Evolutionary conservation across 2,888 invertebrate species (phyloP), one percentile per base, ranked within the genome.

Genomic region (Diaprepes abbreviatus): DNA sequence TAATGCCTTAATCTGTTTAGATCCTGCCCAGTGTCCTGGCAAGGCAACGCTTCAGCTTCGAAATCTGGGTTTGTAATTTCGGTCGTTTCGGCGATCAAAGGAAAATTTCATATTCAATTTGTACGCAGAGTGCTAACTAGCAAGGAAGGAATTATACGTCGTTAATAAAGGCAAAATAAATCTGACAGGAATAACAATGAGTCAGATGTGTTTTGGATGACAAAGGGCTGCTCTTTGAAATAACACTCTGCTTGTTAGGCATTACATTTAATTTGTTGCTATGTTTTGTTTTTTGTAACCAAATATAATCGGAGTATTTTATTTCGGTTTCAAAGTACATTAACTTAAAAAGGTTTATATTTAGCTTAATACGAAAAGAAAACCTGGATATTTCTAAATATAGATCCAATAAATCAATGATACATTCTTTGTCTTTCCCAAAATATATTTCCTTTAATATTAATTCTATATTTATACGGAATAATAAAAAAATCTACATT

Each of bases 151-250:
- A 59, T 71, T 71, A 66, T 71, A 71, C 71, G 45, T 71, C 66
- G 71, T 71, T 64, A 67, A 63, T 67, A 67, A 57, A 71, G 71
- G 66, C 59, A 66, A 67, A 66, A 66, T 66, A 66, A 66, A 71
- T 71, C 58, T 57, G 71, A 50, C 28, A 14, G 14, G 48, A 71
- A 71, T 71, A 71, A 63, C 66, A 71, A 71, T 59, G 63, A 71
- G 71, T n/a, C 24, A 43, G 43, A 58, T 58, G 38, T 66, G 59
- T 58, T 66, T 59, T 38, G 12, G 48, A 50, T 50, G 59, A 66
- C 38, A 59, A 66, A 52, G 52, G 66, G 38, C 4, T 55, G 33
- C 31, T 35, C 66, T 66, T 64, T 65, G 28, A 58, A 66, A 58
- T 21, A 14, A 14, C 48, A 50, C 48, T 50, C 28, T 24, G 48